These are phyloP conservation scores for Lypha dubia DNA, from an alignment of 2,888 invertebrate genomes.

Conservation along the genomic window DNA sequence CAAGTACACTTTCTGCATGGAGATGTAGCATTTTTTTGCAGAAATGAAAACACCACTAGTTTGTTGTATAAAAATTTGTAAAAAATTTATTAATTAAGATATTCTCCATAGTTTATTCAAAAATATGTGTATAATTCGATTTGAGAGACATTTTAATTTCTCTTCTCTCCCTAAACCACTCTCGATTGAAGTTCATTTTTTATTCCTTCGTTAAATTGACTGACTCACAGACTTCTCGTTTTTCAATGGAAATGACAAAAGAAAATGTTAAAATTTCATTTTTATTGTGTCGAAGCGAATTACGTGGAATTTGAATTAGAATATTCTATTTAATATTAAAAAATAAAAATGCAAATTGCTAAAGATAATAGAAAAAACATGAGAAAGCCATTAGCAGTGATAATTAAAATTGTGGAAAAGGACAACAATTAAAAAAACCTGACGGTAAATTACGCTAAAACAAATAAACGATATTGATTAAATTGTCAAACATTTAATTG, in stretches of 20 bases:
- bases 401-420: constrained; percentile 14
- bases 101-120: no score
- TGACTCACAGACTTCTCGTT: constrained; percentile 34
- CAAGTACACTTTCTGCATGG: no score
- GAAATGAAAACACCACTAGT: no score
- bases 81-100: no score
- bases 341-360: background rate
- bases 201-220: constrained; percentile 59
- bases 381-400: constrained; percentile 19
- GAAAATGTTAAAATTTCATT: constrained; percentile 32
- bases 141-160: constrained; percentile 19
- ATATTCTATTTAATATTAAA: no score
- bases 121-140: no score
- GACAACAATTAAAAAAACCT: constrained; percentile 24
- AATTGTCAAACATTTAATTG: no score
- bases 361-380: constrained; percentile 1
- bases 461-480: no score
- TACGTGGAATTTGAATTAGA: no score
- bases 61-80: no score
- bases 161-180: constrained; percentile 24
- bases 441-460: background rate
- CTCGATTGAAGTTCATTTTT: constrained; percentile 52
- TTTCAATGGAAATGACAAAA: constrained; percentile 52
- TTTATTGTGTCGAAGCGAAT: constrained; percentile 29
- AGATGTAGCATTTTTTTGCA: no score